A percentile compares a stretch with the other conserved stretches of the same genome.
These are phyloP conservation scores for Leptatherina wallacei DNA, from an alignment of 2,797 vertebrate genomes.

Conservation along the genomic window DNA sequence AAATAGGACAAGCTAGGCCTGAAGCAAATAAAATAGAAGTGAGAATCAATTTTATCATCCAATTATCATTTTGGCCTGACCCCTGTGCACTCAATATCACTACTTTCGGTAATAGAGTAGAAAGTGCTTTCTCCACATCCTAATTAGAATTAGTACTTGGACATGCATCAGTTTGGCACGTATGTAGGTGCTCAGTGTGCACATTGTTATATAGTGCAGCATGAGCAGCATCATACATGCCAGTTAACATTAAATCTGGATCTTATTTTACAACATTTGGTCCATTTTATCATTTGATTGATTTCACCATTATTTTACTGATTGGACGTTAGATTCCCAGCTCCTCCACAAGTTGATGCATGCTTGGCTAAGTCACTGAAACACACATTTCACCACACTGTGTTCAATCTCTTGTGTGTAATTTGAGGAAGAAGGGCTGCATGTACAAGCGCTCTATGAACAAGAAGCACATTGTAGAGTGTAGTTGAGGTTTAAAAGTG, in stretches of 20 bases:
- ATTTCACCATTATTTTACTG: neutral
- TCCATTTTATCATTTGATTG: neutral
- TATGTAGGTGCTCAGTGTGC: neutral
- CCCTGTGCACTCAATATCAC: conserved; percentile 72
- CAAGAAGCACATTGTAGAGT: neutral
- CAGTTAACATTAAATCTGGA: neutral
- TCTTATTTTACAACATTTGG: neutral
- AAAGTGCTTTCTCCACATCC: conserved; percentile 53
- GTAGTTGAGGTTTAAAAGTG: neutral
- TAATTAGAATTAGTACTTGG: conserved; percentile 58
- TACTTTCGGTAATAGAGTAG: conserved; percentile 68
- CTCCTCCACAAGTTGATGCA: neutral
- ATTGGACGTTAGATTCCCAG: neutral
- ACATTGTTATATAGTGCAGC: neutral
- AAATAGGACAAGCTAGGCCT: conserved; percentile 83
- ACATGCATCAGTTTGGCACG: conserved; percentile 3
- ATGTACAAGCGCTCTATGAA: neutral
- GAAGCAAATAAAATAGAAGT: conserved; percentile 78
- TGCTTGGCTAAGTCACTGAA: neutral
- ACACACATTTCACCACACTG: neutral
- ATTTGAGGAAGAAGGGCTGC: neutral
- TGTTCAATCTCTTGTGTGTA: neutral
- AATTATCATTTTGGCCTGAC: conserved; percentile 82
- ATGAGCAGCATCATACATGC: neutral
- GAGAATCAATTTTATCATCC: conserved; percentile 79